These are phyloP conservation scores for Coelopa frigida DNA, from an alignment of 1,140 invertebrate species.

Conservation along the genomic window DNA sequence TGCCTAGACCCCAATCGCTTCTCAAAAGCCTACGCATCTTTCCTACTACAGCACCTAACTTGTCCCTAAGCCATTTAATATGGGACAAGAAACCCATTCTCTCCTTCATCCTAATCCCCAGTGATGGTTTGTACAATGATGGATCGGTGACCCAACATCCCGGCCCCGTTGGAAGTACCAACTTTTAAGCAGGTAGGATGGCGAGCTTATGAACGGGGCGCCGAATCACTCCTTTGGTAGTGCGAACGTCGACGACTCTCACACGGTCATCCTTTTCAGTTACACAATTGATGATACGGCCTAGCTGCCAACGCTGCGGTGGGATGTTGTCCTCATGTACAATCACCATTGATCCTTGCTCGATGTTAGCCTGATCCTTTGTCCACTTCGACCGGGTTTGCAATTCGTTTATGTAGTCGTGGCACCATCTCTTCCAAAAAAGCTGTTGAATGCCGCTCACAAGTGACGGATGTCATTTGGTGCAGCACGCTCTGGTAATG, in stretches of 20 bases:
- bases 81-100: not conserved
- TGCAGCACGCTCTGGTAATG: no score
- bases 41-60: not conserved
- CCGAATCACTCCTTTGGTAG: conserved; percentile 9
- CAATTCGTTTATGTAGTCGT: no score
- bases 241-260: conserved; percentile 23
- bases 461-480: no score
- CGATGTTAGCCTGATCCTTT: no score
- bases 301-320: conserved; percentile 33
- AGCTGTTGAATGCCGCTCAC: no score
- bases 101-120: not conserved
- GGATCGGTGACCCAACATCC: no score
- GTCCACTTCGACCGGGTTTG: no score
- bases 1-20: conserved; percentile 9
- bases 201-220: not conserved
- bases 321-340: conserved; percentile 31
- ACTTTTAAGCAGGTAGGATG: not conserved
- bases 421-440: no score
- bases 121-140: no score
- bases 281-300: conserved; percentile 21
- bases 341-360: no score
- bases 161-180: conserved; percentile 5
- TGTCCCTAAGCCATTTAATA: not conserved
- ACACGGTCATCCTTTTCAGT: conserved; percentile 26
- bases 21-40: not conserved